A percentile compares a stretch with the other conserved stretches of the same genome.
Conservation (phyloP, 2,797 vertebrate genomes). For the Chaetophractus vellerosus region DNA sequence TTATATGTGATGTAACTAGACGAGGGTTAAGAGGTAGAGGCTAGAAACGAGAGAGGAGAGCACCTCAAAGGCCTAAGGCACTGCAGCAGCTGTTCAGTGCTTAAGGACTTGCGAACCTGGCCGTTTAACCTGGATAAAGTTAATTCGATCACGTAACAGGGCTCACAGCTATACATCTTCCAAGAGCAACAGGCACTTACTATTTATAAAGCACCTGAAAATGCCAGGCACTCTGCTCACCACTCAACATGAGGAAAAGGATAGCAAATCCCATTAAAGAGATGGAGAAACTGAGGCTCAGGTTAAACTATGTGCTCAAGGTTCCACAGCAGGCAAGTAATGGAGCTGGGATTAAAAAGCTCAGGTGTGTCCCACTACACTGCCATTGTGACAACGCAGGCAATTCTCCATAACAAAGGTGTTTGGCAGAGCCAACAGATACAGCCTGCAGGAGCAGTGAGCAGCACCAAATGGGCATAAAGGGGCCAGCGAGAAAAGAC, state of each 20-base stretch:
- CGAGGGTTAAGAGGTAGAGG: neutral
- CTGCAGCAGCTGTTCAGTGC: neutral
- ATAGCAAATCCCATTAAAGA: neutral
- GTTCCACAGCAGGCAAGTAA: neutral
- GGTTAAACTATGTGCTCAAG: neutral
- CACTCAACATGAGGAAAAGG: neutral
- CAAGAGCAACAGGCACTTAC: neutral
- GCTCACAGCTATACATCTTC: neutral
- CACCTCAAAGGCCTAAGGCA: neutral
- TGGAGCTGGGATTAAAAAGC: neutral
- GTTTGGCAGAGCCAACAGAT: neutral
- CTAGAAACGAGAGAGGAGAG: neutral
- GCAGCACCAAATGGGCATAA: neutral
- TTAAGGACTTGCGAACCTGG: neutral
- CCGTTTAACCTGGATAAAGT: neutral
- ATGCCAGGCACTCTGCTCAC: neutral
- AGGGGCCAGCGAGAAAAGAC: neutral
- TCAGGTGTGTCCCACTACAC: neutral
- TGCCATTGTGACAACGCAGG: neutral
- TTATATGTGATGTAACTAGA: neutral
- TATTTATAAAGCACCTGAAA: neutral
- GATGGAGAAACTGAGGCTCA: neutral
- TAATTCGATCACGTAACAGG: neutral
- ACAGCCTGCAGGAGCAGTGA: neutral
- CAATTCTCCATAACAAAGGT: fast-evolving